These are phyloP conservation scores for Gopherus flavomarginatus DNA, from an alignment of 2,113 vertebrate genomes.

Conservation along the genomic window DNA sequence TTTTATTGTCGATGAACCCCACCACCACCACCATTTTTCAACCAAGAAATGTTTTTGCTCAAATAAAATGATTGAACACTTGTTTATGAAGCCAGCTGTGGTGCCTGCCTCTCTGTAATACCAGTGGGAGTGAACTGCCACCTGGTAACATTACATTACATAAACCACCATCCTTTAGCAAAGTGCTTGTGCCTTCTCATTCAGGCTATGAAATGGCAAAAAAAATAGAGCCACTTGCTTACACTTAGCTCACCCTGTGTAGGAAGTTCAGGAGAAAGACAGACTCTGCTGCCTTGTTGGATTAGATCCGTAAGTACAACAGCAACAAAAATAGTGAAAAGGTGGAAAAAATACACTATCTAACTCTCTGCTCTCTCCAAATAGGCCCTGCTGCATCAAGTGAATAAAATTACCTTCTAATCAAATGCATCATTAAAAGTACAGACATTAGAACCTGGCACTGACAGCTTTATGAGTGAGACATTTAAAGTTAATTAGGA, in stretches of 20 bases:
- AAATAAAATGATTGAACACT: background rate
- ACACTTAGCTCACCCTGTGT: no score
- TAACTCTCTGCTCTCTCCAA: constrained; percentile 22
- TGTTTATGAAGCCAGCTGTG: background rate
- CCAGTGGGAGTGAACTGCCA: background rate
- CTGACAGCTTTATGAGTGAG: constrained; percentile 70
- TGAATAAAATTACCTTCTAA: constrained; percentile 69
- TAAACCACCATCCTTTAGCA: background rate
- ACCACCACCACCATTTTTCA: background rate
- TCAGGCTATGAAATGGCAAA: rapidly evolving
- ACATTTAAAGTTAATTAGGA: constrained; percentile 72
- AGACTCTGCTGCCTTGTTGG: background rate
- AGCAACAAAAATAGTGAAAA: background rate
- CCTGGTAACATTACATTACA: background rate
- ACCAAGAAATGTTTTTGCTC: background rate
- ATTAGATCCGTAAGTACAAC: background rate
- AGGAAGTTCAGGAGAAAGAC: background rate
- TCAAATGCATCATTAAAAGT: constrained; percentile 76
- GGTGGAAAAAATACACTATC: background rate
- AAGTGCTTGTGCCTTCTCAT: rapidly evolving
- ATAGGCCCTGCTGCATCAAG: constrained; percentile 26
- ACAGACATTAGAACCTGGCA: constrained; percentile 55
- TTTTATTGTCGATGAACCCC: background rate
- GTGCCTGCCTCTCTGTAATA: background rate
- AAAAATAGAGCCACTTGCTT: background rate